These are phyloP conservation scores for Callocephalon fimbriatum DNA, from an alignment of 2,113 vertebrate species.

Conservation along the genomic window DNA sequence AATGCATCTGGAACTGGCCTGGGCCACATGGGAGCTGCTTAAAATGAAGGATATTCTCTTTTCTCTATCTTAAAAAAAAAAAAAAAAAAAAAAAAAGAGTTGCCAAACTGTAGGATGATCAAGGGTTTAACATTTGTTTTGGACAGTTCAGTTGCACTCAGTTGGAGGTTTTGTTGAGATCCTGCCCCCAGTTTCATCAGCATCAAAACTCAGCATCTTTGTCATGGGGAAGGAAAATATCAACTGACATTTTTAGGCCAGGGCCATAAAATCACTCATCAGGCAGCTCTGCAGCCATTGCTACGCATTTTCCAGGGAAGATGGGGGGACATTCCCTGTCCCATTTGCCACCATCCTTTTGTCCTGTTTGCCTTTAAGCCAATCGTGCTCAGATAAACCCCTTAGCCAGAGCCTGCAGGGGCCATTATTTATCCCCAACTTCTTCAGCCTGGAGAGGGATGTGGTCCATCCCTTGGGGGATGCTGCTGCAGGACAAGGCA, in stretches of 20 bases:
- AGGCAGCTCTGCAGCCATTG: background rate
- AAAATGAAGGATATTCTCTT: background rate
- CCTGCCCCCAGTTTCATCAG: background rate
- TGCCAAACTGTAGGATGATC: background rate
- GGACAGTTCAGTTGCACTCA: background rate
- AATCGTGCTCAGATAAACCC: background rate
- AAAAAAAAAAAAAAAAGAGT: background rate
- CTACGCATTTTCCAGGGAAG: accelerated
- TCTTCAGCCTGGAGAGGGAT: background rate
- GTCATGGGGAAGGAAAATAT: background rate
- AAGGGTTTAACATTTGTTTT: background rate
- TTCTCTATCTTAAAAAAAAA: background rate
- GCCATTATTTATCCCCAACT: accelerated
- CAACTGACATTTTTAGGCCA: constrained; percentile 30
- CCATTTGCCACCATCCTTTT: background rate
- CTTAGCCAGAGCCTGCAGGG: accelerated
- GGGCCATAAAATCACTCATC: background rate
- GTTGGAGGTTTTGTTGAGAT: background rate
- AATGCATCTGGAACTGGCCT: background rate
- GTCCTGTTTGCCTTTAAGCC: background rate
- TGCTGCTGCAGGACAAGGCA: background rate
- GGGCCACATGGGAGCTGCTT: background rate
- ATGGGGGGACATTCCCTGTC: background rate
- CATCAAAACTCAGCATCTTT: background rate
- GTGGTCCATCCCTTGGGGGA: background rate